Evolutionary conservation across 2,797 vertebrate species (phyloP).

Genomic region (Scyliorhinus canicula): DNA sequence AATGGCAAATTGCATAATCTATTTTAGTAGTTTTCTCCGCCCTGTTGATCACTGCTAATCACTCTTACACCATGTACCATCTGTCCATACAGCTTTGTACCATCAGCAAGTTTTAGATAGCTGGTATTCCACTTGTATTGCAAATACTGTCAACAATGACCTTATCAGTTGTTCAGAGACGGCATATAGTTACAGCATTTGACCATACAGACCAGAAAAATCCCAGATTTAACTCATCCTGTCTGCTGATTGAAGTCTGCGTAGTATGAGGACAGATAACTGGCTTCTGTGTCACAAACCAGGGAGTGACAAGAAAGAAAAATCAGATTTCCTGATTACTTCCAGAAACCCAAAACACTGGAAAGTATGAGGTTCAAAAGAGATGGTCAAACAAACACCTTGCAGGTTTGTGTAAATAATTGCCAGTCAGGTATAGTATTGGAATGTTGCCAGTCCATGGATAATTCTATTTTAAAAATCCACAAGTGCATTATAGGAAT

Average conservation of each 20-base stretch:
- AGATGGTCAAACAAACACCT: not conserved
- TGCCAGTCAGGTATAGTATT: not conserved
- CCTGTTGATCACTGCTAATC: not conserved
- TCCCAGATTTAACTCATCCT: not conserved
- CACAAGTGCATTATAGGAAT: not conserved
- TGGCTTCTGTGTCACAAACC: not conserved
- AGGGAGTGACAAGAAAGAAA: not conserved
- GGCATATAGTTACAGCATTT: not conserved
- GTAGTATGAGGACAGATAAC: not conserved
- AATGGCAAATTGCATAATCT: not conserved
- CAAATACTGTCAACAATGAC: too few relatives aligned
- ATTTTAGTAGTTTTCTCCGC: not conserved
- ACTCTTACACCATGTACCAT: not conserved
- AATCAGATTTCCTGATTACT: not conserved
- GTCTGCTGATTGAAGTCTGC: not conserved
- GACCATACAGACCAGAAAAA: not conserved
- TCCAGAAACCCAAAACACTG: not conserved
- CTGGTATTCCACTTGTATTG: not conserved
- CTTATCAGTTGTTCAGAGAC: too few relatives aligned
- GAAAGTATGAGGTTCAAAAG: not conserved
- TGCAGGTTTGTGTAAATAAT: not conserved
- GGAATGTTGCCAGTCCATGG: not conserved
- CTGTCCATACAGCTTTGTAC: not conserved
- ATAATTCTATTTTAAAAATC: not conserved
- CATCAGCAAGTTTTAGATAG: not conserved